phyloP scores from a whole-genome alignment of 2,888 invertebrate genomes.

The Vannuccia rotundouncinata region DNA sequence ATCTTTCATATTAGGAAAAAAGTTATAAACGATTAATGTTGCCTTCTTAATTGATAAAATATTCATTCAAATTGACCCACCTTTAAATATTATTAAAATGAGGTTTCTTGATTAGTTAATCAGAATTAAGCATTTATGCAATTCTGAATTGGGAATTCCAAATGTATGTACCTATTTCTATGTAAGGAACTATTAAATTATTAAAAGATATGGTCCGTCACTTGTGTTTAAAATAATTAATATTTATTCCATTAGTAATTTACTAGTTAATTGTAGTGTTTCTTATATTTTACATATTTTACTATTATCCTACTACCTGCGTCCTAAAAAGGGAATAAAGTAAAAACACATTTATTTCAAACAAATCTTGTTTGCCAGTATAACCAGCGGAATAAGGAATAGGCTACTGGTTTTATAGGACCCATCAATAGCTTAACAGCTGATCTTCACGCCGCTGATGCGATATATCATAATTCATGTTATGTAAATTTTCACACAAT shows the following conservation, averaged over 20 bases:
- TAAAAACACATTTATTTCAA: background rate
- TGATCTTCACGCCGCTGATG: slow-evolving; percentile 43
- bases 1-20: slow-evolving; percentile 11
- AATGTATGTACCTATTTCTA: too few relatives aligned
- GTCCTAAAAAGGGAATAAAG: background rate
- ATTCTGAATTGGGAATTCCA: background rate
- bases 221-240: too few relatives aligned
- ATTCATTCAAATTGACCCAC: background rate
- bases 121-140: background rate
- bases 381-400: background rate
- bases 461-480: slow-evolving; percentile 42
- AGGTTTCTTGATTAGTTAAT: background rate
- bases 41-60: background rate
- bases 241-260: too few relatives aligned
- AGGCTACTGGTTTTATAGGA: background rate
- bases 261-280: too few relatives aligned
- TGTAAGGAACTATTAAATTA: too few relatives aligned
- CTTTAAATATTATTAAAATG: background rate
- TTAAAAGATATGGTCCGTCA: too few relatives aligned
- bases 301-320: too few relatives aligned
- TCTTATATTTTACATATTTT: too few relatives aligned
- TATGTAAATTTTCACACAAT: slow-evolving; percentile 41
- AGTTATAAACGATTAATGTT: slow-evolving; percentile 23
- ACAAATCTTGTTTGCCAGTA: background rate
- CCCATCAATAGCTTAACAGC: background rate